Evolutionary conservation across 2,888 invertebrate species (phyloP).

Genomic region (Yponomeuta malinellus): DNA sequence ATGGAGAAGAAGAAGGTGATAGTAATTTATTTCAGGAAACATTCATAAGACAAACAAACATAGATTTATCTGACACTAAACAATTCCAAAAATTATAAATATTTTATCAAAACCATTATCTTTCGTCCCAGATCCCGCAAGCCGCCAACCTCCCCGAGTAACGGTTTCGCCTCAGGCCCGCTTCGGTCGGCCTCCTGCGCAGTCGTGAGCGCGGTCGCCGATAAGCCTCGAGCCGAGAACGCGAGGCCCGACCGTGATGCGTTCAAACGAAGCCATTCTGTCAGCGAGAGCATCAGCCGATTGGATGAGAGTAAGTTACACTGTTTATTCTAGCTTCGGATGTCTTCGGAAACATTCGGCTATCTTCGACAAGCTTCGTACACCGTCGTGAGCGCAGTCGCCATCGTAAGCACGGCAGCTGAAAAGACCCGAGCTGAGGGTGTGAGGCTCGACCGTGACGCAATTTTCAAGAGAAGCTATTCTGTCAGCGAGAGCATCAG

Average conservation of each 20-base stretch:
- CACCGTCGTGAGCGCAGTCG: conserved; percentile 39
- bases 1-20: no score
- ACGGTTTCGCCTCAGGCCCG: conserved; percentile 58
- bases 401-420: conserved; percentile 42
- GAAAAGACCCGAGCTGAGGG: conserved; percentile 39
- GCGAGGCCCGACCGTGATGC: conserved; percentile 48
- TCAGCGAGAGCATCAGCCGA: conserved; percentile 64
- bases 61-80: no score
- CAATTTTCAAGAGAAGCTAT: conserved; percentile 60
- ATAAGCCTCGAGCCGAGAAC: conserved; percentile 40
- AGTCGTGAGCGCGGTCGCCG: conserved; percentile 53
- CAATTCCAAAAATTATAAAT: no score
- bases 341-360: no score
- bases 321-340: no score
- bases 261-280: conserved; percentile 66
- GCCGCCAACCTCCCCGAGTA: conserved; percentile 53
- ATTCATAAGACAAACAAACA: no score
- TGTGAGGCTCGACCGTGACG: conserved; percentile 47
- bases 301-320: conserved; percentile 58
- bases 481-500: conserved; percentile 69
- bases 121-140: conserved; percentile 55
- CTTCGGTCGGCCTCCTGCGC: conserved; percentile 65
- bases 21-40: no score
- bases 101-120: no score
- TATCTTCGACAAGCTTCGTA: not conserved